Base-by-base conservation (phyloP, 2,888 invertebrate genomes). In the Drosophila mayaguana region DNA sequence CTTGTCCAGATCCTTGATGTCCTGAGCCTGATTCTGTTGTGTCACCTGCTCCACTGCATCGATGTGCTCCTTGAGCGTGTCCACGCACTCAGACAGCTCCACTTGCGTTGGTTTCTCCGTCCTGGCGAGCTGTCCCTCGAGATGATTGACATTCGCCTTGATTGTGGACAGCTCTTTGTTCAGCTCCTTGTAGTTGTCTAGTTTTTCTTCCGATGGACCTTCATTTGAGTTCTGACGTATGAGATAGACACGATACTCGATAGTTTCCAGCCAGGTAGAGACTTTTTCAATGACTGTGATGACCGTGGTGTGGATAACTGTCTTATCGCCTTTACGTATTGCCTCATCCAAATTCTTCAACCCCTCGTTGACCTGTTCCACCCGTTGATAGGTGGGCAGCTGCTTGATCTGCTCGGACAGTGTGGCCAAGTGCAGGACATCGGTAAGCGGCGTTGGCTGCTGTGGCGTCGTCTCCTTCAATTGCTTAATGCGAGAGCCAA, bases 221-320 rank as follows among this genome's bases (percentile, higher is more conserved):
- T 94, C 94, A 22, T 93, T 93, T 0, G 94, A 94, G 90, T 94
- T 94, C 78, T 94, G 94, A n/a, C 94, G 91, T 70, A 94, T 94
- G 28, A 95, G 91, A 82, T 95, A 96, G 53, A 97, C 96, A 83
- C 95, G 95, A 80, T 97, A 97, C 90, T 97, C 97, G 68, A 97
- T 96, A 32, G 96, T 96, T 93, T 97, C 96, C 48, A 97, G 91
- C 96, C 97, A 97, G 16, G 96, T 95, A 0, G 97, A 96, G 46
- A 97, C 96, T 0, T 95, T 96, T 92, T 97, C 96, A 53, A 97
- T 95, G 0, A 97, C 95, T 25, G 95, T 95, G 12, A 96, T 94
- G 14, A 97, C 94, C 46, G 95, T 95, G 81, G 95, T 95, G 91
- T 97, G 96, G 45, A 96, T 94, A 16, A 94, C 92, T 1, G 93